Evolutionary conservation across 1,140 invertebrate genomes (phyloP).

Genomic region (Ips typographus): DNA sequence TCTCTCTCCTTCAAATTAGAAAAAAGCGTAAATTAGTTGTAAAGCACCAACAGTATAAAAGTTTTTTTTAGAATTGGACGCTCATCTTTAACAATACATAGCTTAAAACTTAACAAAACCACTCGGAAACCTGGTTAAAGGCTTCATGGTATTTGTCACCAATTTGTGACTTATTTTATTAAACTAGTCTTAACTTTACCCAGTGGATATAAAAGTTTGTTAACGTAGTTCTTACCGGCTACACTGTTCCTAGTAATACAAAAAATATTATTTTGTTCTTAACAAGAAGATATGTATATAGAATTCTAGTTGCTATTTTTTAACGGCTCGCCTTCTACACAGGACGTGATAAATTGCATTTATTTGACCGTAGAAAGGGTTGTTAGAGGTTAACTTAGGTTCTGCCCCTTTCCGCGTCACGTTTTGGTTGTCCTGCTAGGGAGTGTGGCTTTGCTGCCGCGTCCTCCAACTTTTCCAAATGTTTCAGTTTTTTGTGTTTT

Average conservation of each 20-base stretch:
- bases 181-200: background rate
- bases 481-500: conserved; percentile 46
- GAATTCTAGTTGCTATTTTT: too few species aligned
- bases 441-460: conserved; percentile 14
- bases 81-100: conserved; percentile 4
- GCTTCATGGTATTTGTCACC: too few species aligned
- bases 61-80: conserved; percentile 25
- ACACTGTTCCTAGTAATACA: conserved; percentile 12
- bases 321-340: too few species aligned
- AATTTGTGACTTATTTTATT: background rate
- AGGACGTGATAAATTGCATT: background rate
- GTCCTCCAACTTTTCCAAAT: conserved; percentile 40
- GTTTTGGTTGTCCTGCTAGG: conserved; percentile 19
- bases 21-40: conserved; percentile 10
- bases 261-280: conserved; percentile 24
- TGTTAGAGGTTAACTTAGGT: background rate
- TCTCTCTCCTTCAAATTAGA: conserved; percentile 7
- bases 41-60: conserved; percentile 27
- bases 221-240: background rate
- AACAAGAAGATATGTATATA: conserved; percentile 18
- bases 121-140: too few species aligned
- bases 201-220: too few species aligned
- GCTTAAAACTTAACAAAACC: background rate
- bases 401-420: conserved; percentile 38
- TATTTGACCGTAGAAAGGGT: background rate